Evolutionary conservation across 1,140 invertebrate genomes (phyloP).

Genomic region (Lordiphosa collinella): DNA sequence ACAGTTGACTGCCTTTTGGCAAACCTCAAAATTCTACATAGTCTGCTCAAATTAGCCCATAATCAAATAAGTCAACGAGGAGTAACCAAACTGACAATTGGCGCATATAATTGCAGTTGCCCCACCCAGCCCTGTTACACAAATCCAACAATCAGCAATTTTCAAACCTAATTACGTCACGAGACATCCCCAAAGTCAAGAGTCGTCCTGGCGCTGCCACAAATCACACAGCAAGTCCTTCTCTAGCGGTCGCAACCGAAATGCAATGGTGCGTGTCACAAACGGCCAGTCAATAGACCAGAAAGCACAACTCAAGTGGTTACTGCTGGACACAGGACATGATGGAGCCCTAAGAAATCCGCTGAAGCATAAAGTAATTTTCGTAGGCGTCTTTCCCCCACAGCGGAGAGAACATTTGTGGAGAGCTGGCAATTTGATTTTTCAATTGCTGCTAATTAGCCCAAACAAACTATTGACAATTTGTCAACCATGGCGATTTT

Average conservation of each 20-base stretch:
- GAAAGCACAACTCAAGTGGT: conserved; percentile 70
- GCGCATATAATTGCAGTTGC: conserved; percentile 61
- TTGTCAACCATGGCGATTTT: conserved; percentile 37
- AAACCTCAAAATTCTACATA: conserved; percentile 4
- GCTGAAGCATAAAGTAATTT: conserved; percentile 45
- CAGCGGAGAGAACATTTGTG: neutral
- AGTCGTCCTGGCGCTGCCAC: conserved; percentile 33
- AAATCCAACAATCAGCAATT: conserved; percentile 63
- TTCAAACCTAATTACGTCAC: conserved; percentile 67
- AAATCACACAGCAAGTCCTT: conserved; percentile 46
- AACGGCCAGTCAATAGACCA: conserved; percentile 68
- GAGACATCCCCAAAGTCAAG: conserved; percentile 27
- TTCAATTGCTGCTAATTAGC: conserved; percentile 74
- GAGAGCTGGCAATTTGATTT: conserved; percentile 58
- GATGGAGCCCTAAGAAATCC: conserved; percentile 44
- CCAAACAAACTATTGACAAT: conserved; percentile 42
- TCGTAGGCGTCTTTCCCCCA: conserved; percentile 35
- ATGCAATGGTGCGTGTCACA: conserved; percentile 53
- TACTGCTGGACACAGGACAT: conserved; percentile 26
- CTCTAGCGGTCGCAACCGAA: conserved; percentile 45
- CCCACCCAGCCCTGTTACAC: conserved; percentile 7
- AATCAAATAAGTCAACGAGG: conserved; percentile 73
- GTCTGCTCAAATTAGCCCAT: conserved; percentile 47
- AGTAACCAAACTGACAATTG: conserved; percentile 70
- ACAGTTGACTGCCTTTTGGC: neutral